Conservation (phyloP, 2,113 vertebrate species). For the Lophius piscatorius region DNA sequence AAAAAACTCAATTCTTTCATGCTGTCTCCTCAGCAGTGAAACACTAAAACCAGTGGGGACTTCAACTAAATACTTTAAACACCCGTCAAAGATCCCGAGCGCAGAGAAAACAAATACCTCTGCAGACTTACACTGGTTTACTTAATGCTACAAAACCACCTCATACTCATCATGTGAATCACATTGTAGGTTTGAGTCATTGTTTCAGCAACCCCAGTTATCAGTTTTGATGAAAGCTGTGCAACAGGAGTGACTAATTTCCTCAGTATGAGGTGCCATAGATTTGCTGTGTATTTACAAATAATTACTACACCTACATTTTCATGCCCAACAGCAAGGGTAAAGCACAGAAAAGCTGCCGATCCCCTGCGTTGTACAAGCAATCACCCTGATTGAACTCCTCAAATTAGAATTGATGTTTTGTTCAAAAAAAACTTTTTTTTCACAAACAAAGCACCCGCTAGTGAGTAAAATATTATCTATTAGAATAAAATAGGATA, state of each 20-base stretch:
- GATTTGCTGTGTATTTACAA: constrained; percentile 32
- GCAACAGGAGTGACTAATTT: constrained; percentile 41
- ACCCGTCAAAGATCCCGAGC: background rate
- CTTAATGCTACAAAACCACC: constrained; percentile 23
- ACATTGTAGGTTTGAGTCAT: constrained; percentile 54
- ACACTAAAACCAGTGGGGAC: background rate
- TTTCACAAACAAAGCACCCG: too few species aligned
- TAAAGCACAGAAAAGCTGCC: too few species aligned
- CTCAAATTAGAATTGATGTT: too few species aligned
- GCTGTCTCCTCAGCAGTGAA: background rate
- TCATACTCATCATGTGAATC: too few species aligned
- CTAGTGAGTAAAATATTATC: too few species aligned
- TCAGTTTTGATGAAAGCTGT: constrained; percentile 47
- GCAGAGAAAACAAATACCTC: constrained; percentile 6
- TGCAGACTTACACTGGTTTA: constrained; percentile 19
- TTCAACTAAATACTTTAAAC: background rate
- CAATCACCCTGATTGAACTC: too few species aligned
- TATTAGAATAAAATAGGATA: too few species aligned
- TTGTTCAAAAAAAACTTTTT: too few species aligned
- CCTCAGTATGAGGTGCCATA: constrained; percentile 19
- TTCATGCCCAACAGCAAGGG: too few species aligned
- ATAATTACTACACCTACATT: too few species aligned
- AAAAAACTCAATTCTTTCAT: background rate
- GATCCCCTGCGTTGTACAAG: too few species aligned
- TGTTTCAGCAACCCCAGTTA: constrained; percentile 41